Conservation (phyloP, 2,888 invertebrate species). For the Melipona beecheii region DNA sequence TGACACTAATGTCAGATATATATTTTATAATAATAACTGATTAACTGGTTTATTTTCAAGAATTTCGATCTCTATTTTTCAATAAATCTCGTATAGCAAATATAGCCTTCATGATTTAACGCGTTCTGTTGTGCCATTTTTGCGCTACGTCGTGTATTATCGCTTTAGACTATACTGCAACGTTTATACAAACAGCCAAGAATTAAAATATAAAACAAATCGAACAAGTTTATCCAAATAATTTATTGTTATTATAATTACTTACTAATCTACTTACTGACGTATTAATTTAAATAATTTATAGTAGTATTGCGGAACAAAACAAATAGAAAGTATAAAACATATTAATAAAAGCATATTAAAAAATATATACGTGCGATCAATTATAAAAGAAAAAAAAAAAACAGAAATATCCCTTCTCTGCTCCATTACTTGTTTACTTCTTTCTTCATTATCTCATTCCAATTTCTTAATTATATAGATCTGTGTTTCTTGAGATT, state of each 20-base stretch:
- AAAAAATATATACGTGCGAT: neutral
- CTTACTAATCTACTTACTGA: neutral
- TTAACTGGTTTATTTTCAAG: neutral
- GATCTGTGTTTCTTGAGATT: neutral
- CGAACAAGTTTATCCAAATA: neutral
- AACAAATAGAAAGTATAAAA: neutral
- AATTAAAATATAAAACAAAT: neutral
- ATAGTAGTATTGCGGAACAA: neutral
- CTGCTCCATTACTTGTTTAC: neutral
- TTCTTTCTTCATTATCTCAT: neutral
- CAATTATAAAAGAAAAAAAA: neutral
- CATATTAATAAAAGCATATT: neutral
- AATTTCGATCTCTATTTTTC: neutral
- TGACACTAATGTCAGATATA: neutral
- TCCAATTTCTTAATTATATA: neutral
- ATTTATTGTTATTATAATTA: neutral
- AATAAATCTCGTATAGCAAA: neutral
- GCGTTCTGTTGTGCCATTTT: neutral
- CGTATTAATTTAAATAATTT: neutral
- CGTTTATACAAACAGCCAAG: no score
- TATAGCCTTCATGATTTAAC: neutral
- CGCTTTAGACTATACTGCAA: neutral
- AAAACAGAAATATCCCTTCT: no score
- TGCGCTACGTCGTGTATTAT: neutral
- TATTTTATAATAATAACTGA: neutral